A percentile compares a stretch with the other conserved stretches of the same genome.
These are phyloP conservation scores for Geococcyx californianus DNA, from an alignment of 2,113 vertebrate genomes.

Conservation along the genomic window DNA sequence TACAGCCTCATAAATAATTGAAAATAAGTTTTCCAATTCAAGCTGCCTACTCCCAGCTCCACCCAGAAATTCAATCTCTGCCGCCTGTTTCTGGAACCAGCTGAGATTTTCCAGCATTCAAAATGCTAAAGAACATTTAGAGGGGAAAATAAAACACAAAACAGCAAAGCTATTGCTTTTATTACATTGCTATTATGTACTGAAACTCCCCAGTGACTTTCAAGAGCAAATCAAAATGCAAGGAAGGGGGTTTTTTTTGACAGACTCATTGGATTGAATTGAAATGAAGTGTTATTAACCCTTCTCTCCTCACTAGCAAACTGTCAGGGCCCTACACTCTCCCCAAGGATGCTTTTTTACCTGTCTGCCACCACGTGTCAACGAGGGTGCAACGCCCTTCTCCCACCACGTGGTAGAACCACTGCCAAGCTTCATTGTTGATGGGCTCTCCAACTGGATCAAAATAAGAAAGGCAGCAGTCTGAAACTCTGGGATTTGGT, in stretches of 20 bases:
- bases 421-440: conserved; percentile 92
- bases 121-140: neutral
- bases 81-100: neutral
- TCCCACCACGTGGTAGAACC: conserved; percentile 89
- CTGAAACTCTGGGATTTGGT: neutral
- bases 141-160: neutral
- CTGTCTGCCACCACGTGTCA: conserved; percentile 97
- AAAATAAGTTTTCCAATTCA: neutral
- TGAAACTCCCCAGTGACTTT: neutral
- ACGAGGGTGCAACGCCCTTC: conserved; percentile 85
- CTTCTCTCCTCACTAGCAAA: neutral
- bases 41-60: neutral
- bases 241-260: neutral
- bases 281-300: neutral
- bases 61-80: neutral
- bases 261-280: neutral
- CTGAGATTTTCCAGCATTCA: neutral
- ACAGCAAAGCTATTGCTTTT: neutral
- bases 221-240: neutral
- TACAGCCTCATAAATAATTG: neutral
- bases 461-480: neutral
- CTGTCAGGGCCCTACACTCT: fast-evolving
- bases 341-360: conserved; percentile 67
- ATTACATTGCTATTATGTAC: neutral
- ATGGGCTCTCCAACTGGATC: conserved; percentile 90